These are phyloP conservation scores for Choreutis nemorana DNA, from an alignment of 2,888 invertebrate genomes.

Conservation along the genomic window DNA sequence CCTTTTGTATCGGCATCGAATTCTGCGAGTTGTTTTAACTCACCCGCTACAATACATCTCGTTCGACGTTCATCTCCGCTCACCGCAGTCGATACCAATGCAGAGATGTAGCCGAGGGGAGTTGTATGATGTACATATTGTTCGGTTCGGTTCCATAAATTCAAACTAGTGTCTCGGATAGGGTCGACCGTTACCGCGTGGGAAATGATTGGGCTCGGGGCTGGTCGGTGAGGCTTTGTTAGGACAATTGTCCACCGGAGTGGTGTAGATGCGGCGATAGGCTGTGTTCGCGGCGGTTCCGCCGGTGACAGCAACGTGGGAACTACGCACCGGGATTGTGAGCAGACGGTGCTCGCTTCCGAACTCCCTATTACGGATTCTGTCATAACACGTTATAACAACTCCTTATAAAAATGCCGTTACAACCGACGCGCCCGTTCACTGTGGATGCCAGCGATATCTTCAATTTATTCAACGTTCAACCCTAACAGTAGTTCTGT, in stretches of 20 bases:
- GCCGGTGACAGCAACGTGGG: constrained; percentile 60
- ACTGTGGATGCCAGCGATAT: too few species aligned
- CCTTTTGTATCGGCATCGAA: constrained; percentile 60
- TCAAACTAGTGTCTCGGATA: constrained; percentile 50
- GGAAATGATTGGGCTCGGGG: constrained; percentile 56
- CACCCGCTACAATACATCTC: constrained; percentile 20
- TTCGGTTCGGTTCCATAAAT: constrained; percentile 47
- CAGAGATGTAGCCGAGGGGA: constrained; percentile 18
- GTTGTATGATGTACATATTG: constrained; percentile 33
- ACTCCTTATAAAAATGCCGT: background rate
- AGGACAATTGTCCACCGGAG: constrained; percentile 62
- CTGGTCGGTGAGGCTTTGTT: constrained; percentile 56
- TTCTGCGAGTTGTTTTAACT: constrained; percentile 37
- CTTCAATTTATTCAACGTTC: too few species aligned
- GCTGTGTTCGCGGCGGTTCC: constrained; percentile 29
- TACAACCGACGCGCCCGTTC: background rate
- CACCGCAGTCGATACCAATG: constrained; percentile 24
- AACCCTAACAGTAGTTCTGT: constrained; percentile 8
- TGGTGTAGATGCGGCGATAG: constrained; percentile 60
- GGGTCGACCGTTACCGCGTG: constrained; percentile 61
- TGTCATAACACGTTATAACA: constrained; percentile 1
- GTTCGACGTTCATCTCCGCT: constrained; percentile 38
- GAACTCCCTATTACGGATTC: too few species aligned
- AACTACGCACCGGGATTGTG: constrained; percentile 42
- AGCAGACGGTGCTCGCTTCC: constrained; percentile 33